A percentile compares a stretch with the other conserved stretches of the same genome.
Conservation (phyloP, 2,888 invertebrate genomes). For the Mimumesa dahlbomi region DNA sequence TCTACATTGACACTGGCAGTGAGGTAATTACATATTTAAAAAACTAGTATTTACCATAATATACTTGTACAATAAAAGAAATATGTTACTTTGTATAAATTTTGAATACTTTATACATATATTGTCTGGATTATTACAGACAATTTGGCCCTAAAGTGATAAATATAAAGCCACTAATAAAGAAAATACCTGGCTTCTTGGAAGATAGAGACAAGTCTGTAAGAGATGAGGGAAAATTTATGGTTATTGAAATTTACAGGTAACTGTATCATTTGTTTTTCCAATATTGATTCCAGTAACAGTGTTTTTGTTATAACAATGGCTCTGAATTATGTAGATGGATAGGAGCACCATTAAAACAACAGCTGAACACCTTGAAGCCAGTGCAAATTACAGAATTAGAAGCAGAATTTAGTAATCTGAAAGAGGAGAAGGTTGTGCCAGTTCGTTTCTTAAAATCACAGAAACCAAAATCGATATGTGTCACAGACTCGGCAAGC, state of each 20-base stretch:
- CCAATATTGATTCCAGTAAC: too few relatives aligned
- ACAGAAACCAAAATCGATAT: constrained; percentile 87
- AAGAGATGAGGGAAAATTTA: constrained; percentile 93
- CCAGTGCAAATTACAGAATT: constrained; percentile 95
- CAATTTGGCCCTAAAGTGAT: constrained; percentile 97
- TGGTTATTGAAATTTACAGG: constrained; percentile 96
- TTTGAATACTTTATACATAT: not conserved
- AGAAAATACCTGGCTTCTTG: constrained; percentile 91
- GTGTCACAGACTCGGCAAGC: constrained; percentile 81
- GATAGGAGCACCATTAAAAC: constrained; percentile 91
- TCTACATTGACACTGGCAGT: constrained; percentile 88
- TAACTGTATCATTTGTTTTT: constrained; percentile 71
- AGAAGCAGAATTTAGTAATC: constrained; percentile 92
- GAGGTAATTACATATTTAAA: constrained; percentile 76
- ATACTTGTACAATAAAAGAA: not conserved
- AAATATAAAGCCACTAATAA: constrained; percentile 92
- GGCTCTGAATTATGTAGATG: constrained; percentile 82
- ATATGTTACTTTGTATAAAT: not conserved
- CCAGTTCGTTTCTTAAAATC: constrained; percentile 90
- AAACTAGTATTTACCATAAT: not conserved
- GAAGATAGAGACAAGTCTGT: constrained; percentile 96
- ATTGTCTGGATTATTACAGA: too few relatives aligned
- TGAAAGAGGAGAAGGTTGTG: constrained; percentile 84
- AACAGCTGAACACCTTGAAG: constrained; percentile 92
- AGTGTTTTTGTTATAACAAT: not conserved